These are phyloP conservation scores for Acanthopagrus latus DNA, from an alignment of 2,797 vertebrate species.

Conservation along the genomic window DNA sequence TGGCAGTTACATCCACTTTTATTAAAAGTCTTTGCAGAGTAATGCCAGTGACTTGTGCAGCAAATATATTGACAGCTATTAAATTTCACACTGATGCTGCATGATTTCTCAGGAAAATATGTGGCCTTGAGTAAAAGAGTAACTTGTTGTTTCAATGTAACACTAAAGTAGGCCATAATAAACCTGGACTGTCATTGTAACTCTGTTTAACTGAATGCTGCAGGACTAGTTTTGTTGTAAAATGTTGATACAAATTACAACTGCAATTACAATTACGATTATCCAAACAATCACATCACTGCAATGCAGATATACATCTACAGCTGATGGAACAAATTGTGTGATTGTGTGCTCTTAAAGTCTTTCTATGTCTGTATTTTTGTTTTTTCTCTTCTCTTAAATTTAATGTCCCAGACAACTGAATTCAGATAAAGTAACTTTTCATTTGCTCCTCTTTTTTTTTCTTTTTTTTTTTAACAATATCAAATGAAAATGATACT, in stretches of 20 bases:
- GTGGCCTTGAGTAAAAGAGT: background rate
- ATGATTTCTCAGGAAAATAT: background rate
- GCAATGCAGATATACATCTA: background rate
- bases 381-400: background rate
- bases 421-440: background rate
- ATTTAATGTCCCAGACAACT: background rate
- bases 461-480: background rate
- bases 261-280: background rate
- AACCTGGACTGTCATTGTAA: background rate
- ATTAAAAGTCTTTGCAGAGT: background rate
- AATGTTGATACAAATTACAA: background rate
- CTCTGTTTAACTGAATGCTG: background rate
- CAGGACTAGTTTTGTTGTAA: background rate
- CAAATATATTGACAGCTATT: background rate
- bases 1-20: background rate
- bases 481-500: background rate
- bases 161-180: background rate
- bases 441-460: background rate
- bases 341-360: background rate
- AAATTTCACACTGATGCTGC: background rate
- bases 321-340: background rate
- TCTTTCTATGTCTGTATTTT: background rate
- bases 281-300: background rate
- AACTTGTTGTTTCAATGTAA: background rate
- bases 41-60: background rate